Evolutionary conservation across 2,888 invertebrate species (phyloP).

Genomic region (Plagodis pulveraria): DNA sequence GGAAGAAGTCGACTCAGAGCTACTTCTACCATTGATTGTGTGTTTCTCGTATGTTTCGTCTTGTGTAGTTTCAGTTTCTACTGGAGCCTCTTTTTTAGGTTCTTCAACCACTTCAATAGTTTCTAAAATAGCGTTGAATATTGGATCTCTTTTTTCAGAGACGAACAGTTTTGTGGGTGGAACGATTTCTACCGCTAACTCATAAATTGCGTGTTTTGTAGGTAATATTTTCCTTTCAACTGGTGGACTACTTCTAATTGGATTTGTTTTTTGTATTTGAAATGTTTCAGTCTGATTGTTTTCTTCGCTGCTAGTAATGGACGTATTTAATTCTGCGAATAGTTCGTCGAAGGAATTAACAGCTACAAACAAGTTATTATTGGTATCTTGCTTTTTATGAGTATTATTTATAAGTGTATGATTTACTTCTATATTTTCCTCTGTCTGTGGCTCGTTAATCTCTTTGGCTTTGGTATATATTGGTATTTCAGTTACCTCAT

Average conservation of each 20-base stretch:
- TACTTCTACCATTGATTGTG: constrained; percentile 4
- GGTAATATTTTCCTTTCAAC: constrained; percentile 29
- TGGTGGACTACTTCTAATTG: constrained; percentile 8
- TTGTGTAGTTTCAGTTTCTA: constrained; percentile 7
- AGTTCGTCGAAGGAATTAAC: constrained; percentile 79
- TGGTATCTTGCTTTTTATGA: constrained; percentile 55
- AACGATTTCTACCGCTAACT: constrained; percentile 45
- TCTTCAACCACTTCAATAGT: constrained; percentile 38
- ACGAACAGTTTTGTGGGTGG: constrained; percentile 50
- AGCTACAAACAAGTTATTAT: constrained; percentile 65
- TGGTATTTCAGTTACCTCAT: constrained; percentile 48
- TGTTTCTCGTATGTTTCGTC: constrained; percentile 4
- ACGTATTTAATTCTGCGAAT: constrained; percentile 64
- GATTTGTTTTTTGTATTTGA: constrained; percentile 5
- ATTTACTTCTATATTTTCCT: constrained; percentile 39
- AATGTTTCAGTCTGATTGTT: constrained; percentile 9
- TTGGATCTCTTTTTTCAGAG: constrained; percentile 48
- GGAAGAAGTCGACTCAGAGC: constrained; percentile 10
- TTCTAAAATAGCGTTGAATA: constrained; percentile 55
- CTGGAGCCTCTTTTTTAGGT: constrained; percentile 14
- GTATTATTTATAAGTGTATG: constrained; percentile 27
- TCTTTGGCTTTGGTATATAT: neutral
- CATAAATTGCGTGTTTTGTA: constrained; percentile 48
- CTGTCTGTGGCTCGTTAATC: neutral
- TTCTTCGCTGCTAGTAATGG: constrained; percentile 19